Evolutionary conservation across 2,113 vertebrate genomes (phyloP).

Genomic region (Silurus meridionalis): DNA sequence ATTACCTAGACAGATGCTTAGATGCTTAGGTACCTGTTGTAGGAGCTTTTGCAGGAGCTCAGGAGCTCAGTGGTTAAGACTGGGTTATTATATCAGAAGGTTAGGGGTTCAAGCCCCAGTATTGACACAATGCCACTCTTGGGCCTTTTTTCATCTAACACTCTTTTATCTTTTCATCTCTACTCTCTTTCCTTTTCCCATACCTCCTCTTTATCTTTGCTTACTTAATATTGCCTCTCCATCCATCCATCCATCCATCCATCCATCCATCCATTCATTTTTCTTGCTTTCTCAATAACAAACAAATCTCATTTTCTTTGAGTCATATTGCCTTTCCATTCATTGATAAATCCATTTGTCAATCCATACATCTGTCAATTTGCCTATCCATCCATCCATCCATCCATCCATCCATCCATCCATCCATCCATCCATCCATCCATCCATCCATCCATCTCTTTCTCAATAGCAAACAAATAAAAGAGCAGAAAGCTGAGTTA

Average conservation of each 20-base stretch:
- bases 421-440: not conserved
- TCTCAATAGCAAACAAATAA: slow-evolving; percentile 44
- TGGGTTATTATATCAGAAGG: too few relatives aligned
- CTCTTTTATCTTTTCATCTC: not conserved
- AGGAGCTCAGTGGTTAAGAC: too few relatives aligned
- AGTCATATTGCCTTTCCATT: too few relatives aligned
- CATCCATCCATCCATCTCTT: not conserved
- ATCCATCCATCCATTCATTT: not conserved
- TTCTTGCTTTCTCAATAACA: slow-evolving; percentile 27
- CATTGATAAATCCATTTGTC: too few relatives aligned
- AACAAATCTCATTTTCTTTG: slow-evolving; percentile 27
- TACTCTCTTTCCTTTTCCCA: not conserved
- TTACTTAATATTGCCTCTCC: not conserved
- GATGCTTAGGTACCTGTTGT: too few relatives aligned
- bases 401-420: slow-evolving; percentile 17
- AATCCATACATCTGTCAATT: too few relatives aligned
- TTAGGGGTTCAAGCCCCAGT: too few relatives aligned
- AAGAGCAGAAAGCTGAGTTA: slow-evolving; percentile 41
- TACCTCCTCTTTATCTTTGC: not conserved
- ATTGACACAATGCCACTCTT: not conserved
- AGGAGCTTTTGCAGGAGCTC: too few relatives aligned
- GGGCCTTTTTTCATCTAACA: not conserved
- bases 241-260: slow-evolving; percentile 15
- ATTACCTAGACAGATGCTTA: too few relatives aligned
- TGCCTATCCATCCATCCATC: not conserved